Evolutionary conservation across 2,113 vertebrate species (phyloP).

Genomic region (Marcusenius ussheri): DNA sequence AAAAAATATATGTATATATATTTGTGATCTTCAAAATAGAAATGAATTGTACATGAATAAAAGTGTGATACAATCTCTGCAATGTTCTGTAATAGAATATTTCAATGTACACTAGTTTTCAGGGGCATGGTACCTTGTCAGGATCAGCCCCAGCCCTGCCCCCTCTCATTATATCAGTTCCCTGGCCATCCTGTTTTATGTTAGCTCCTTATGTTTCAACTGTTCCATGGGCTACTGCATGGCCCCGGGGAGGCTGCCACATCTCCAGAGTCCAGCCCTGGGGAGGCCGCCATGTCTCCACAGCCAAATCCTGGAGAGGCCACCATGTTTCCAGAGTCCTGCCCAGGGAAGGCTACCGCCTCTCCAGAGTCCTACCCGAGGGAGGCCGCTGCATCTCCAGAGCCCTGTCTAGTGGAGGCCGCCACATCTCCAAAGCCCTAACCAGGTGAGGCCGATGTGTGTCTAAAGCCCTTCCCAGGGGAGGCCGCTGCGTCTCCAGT

Average conservation of each 20-base stretch:
- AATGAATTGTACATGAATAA: conserved; percentile 41
- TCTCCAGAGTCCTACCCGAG: neutral
- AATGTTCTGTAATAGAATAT: neutral
- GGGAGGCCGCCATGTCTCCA: too few relatives aligned
- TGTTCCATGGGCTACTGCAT: neutral
- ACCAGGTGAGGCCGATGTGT: too few relatives aligned
- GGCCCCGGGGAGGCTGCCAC: neutral
- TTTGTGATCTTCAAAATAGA: conserved; percentile 27
- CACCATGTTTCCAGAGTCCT: neutral
- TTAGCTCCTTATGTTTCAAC: neutral
- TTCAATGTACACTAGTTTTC: conserved; percentile 32
- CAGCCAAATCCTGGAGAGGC: neutral
- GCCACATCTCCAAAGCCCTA: too few relatives aligned
- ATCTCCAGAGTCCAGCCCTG: neutral
- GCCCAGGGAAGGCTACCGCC: neutral
- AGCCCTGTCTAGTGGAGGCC: too few relatives aligned
- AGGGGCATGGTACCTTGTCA: conserved; percentile 32
- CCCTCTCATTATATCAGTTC: neutral
- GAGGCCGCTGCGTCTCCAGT: too few relatives aligned
- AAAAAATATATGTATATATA: conserved; percentile 28
- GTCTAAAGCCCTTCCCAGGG: too few relatives aligned
- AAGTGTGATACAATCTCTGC: conserved; percentile 46
- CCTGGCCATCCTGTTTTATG: neutral
- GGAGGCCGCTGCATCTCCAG: neutral
- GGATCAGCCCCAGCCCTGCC: neutral